Percentiles rank a stretch among this genome's conserved stretches.
Conservation (phyloP, 2,113 vertebrate species). For the Tonatia bakeri region DNA sequence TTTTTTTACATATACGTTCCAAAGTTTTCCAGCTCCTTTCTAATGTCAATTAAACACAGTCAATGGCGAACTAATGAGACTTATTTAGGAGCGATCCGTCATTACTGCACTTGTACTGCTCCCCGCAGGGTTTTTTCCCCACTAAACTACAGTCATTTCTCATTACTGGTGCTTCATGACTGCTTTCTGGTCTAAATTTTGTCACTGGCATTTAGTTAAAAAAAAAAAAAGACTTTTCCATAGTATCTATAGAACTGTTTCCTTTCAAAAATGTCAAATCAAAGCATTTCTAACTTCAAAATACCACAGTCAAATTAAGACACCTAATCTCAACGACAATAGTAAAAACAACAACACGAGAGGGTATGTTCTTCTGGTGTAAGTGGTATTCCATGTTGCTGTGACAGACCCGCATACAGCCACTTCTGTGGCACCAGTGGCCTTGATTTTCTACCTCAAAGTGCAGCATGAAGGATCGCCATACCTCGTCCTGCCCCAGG, state of each 20-base stretch:
- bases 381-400: background rate
- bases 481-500: background rate
- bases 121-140: conserved; percentile 19
- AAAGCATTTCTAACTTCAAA: conserved; percentile 47
- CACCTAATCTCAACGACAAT: conserved; percentile 50
- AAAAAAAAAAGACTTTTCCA: conserved; percentile 49
- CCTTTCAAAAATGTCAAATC: conserved; percentile 56
- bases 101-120: conserved; percentile 34
- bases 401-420: background rate
- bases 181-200: conserved; percentile 62
- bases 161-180: conserved; percentile 54
- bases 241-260: conserved; percentile 22
- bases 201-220: conserved; percentile 57
- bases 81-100: conserved; percentile 41
- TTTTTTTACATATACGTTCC: background rate
- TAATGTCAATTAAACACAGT: conserved; percentile 38
- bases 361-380: background rate
- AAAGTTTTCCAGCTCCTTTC: conserved; percentile 10
- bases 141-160: conserved; percentile 56
- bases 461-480: background rate
- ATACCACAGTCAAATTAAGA: background rate
- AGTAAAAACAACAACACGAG: background rate
- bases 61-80: conserved; percentile 55
- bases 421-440: background rate
- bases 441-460: conserved; percentile 33